A percentile compares a stretch with the other conserved stretches of the same genome.
Evolutionary conservation across 2,113 vertebrate species (phyloP).

Genomic region (Anguilla japonica): DNA sequence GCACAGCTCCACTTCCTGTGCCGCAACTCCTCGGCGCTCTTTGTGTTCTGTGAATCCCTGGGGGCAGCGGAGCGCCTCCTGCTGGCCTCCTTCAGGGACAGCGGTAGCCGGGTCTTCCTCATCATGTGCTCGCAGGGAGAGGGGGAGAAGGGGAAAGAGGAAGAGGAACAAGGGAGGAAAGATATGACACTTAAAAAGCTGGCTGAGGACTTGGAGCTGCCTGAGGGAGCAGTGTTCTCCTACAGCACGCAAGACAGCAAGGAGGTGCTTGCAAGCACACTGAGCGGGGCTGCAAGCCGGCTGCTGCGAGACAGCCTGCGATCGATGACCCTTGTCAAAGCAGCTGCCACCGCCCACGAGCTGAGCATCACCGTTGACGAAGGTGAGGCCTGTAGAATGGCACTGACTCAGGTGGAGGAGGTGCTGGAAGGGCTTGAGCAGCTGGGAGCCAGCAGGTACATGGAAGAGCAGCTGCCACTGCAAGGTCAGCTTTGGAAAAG

Average conservation of each 20-base stretch:
- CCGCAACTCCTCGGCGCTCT: slow-evolving; percentile 66
- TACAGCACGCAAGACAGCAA: slow-evolving; percentile 42
- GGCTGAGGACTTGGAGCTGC: slow-evolving; percentile 44
- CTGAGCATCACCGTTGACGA: slow-evolving; percentile 58
- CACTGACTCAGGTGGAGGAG: slow-evolving; percentile 52
- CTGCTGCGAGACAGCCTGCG: slow-evolving; percentile 49
- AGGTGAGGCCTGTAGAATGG: slow-evolving; percentile 54
- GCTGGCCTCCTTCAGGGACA: slow-evolving; percentile 57
- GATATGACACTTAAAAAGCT: slow-evolving; percentile 25
- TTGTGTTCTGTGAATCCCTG: slow-evolving; percentile 69
- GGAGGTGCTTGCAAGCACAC: slow-evolving; percentile 46
- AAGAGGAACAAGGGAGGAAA: slow-evolving; percentile 40
- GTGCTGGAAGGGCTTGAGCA: slow-evolving; percentile 54
- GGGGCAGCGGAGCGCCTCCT: slow-evolving; percentile 63
- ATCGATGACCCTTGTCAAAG: slow-evolving; percentile 53
- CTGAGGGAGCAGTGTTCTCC: slow-evolving; percentile 46
- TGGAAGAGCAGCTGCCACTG: slow-evolving; percentile 56
- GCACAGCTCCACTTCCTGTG: slow-evolving; percentile 66
- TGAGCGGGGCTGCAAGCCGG: slow-evolving; percentile 46
- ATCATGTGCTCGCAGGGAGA: slow-evolving; percentile 51
- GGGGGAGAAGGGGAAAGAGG: slow-evolving; percentile 28
- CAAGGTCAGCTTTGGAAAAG: slow-evolving; percentile 59
- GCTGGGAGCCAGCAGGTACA: slow-evolving; percentile 50
- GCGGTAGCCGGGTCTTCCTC: slow-evolving; percentile 54
- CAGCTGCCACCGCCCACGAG: slow-evolving; percentile 47